Percentiles rank a stretch among this genome's conserved stretches.
phyloP scores from a whole-genome alignment of 2,888 invertebrate species.

The Drosophila picticornis region DNA sequence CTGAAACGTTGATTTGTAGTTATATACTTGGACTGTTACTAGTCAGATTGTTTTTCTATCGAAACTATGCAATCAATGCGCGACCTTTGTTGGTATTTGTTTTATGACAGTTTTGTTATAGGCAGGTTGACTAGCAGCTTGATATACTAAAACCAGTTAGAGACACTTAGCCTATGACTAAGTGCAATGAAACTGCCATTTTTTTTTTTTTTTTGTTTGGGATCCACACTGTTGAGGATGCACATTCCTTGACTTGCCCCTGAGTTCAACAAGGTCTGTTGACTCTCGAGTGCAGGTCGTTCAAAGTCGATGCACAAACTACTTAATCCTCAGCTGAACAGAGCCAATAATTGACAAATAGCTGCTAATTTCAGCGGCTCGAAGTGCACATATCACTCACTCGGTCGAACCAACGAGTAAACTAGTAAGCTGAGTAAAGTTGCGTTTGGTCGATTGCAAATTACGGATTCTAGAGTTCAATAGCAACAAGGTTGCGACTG shows the following conservation, averaged over 20 bases:
- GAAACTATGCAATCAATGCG: slow-evolving; percentile 26
- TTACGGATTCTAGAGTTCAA: no score
- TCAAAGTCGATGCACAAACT: slow-evolving; percentile 52
- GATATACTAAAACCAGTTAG: slow-evolving; percentile 39
- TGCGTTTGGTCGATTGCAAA: not conserved
- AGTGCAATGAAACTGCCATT: slow-evolving; percentile 36
- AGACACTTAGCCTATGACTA: slow-evolving; percentile 37
- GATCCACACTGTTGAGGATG: slow-evolving; percentile 47
- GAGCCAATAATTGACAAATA: slow-evolving; percentile 46
- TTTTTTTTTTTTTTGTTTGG: slow-evolving; percentile 36
- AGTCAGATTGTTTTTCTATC: slow-evolving; percentile 12
- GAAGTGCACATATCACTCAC: slow-evolving; percentile 54
- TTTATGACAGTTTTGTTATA: slow-evolving; percentile 45
- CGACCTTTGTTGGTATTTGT: slow-evolving; percentile 46
- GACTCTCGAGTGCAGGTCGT: slow-evolving; percentile 21
- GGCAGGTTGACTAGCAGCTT: slow-evolving; percentile 39
- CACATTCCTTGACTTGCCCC: slow-evolving; percentile 47
- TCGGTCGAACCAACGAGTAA: not conserved
- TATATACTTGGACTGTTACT: not conserved
- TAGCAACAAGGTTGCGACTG: slow-evolving; percentile 4
- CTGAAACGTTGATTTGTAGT: not conserved
- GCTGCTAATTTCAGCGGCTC: slow-evolving; percentile 49
- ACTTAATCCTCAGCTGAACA: slow-evolving; percentile 30
- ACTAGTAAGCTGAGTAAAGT: slow-evolving; percentile 6
- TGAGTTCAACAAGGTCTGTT: slow-evolving; percentile 32